Conservation (phyloP, 2,888 invertebrate species). For the Helobdella robusta region DNA sequence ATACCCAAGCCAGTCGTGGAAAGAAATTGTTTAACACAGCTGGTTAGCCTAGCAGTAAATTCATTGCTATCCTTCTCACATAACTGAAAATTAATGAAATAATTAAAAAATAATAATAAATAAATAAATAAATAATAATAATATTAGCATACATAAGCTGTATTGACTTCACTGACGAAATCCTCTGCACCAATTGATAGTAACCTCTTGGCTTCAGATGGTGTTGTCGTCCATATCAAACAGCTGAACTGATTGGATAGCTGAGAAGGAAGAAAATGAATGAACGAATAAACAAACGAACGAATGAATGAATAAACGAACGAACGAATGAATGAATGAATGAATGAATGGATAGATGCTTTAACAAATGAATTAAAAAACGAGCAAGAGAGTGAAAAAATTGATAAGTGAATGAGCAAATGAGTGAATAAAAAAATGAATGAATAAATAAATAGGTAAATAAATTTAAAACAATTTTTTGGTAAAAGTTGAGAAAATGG, state of each 20-base stretch:
- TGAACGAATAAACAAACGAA: too few species aligned
- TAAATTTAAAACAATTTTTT: not conserved
- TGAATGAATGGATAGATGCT: too few species aligned
- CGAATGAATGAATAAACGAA: too few species aligned
- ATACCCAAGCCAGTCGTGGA: too few species aligned
- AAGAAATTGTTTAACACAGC: too few species aligned
- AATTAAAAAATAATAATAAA: not conserved
- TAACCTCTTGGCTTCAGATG: constrained; percentile 65
- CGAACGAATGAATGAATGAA: too few species aligned
- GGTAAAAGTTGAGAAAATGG: not conserved
- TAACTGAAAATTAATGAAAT: not conserved
- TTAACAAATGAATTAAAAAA: too few species aligned
- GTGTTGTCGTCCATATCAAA: constrained; percentile 83
- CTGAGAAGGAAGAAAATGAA: constrained; percentile 19
- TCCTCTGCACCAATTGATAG: constrained; percentile 62
- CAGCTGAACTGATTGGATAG: constrained; percentile 59
- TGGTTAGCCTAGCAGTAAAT: too few species aligned
- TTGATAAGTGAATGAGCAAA: not conserved
- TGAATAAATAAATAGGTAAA: not conserved
- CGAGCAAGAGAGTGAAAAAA: too few species aligned
- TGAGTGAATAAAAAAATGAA: not conserved
- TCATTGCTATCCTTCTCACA: too few species aligned
- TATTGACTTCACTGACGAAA: constrained; percentile 79
- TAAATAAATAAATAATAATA: not conserved
- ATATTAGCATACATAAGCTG: constrained; percentile 63